Percentiles rank a stretch among this genome's conserved stretches.
These are phyloP conservation scores for Serrognathus titanus DNA, from an alignment of 2,888 invertebrate species.

Conservation along the genomic window DNA sequence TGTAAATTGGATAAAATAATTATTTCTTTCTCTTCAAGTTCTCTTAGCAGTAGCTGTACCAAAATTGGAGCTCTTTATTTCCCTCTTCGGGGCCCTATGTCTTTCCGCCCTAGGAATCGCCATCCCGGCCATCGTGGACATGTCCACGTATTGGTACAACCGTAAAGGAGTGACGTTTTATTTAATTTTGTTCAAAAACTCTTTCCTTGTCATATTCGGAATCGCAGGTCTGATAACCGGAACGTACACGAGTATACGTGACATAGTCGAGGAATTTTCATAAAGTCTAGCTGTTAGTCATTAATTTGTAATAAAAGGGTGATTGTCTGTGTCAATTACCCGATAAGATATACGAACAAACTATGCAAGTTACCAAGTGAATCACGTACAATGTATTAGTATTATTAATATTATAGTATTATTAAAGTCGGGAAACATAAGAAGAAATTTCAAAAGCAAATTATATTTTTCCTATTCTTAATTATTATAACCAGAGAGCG, in stretches of 20 bases:
- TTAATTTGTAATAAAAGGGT: background rate
- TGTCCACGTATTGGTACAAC: conserved; percentile 75
- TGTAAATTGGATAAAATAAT: no score
- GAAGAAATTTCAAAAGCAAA: no score
- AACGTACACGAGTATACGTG: conserved; percentile 61
- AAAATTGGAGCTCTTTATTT: conserved; percentile 75
- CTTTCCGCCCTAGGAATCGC: conserved; percentile 84
- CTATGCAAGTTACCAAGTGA: no score
- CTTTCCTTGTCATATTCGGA: conserved; percentile 58
- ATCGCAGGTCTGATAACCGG: conserved; percentile 63
- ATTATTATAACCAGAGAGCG: no score
- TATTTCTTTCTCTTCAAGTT: conserved; percentile 55
- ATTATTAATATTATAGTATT: no score
- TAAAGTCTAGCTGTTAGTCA: conserved; percentile 15
- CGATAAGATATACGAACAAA: no score
- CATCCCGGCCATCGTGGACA: conserved; percentile 86
- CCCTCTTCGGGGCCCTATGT: conserved; percentile 84
- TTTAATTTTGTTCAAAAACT: conserved; percentile 53
- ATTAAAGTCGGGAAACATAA: no score
- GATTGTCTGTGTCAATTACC: no score
- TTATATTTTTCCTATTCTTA: no score
- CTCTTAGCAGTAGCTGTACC: conserved; percentile 82
- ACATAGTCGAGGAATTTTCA: conserved; percentile 55
- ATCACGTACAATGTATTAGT: no score
- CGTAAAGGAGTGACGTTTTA: conserved; percentile 52